Conservation (phyloP, 2,888 invertebrate genomes). For the Enchytraeus crypticus region DNA sequence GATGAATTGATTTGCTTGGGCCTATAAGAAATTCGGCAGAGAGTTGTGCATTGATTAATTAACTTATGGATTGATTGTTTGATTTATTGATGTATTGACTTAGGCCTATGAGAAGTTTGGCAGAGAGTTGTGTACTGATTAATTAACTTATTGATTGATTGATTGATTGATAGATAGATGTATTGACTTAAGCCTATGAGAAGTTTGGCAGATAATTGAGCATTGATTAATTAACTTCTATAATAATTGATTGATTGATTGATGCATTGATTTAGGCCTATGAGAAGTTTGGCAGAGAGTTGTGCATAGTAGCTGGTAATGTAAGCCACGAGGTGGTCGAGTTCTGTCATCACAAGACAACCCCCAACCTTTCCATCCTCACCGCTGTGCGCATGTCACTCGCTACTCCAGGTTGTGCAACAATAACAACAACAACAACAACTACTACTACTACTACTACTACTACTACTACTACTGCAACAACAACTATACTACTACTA, state of each 20-base stretch:
- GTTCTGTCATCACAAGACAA: constrained; percentile 43
- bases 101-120: too few relatives aligned
- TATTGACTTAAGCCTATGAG: constrained; percentile 22
- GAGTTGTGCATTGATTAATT: too few relatives aligned
- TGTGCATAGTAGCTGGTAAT: constrained; percentile 44
- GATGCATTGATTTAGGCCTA: constrained; percentile 24
- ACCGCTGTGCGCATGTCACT: constrained; percentile 42
- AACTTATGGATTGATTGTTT: too few relatives aligned
- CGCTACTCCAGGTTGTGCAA: constrained; percentile 37
- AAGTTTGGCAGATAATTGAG: constrained; percentile 37
- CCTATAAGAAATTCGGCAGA: too few relatives aligned
- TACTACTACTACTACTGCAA: constrained; percentile 3
- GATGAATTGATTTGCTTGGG: too few relatives aligned
- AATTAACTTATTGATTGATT: too few relatives aligned
- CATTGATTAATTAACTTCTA: too few relatives aligned
- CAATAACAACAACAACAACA: background rate
- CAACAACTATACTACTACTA: too few relatives aligned
- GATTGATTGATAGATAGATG: too few relatives aligned
- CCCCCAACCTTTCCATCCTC: constrained; percentile 40
- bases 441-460: constrained; percentile 5
- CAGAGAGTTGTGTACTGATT: too few relatives aligned
- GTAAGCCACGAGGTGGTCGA: constrained; percentile 39
- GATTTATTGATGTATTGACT: too few relatives aligned
- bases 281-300: constrained; percentile 32
- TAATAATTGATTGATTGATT: too few relatives aligned